These are phyloP conservation scores for Taeniopygia guttata DNA, from an alignment of 2,797 vertebrate species.

Conservation along the genomic window DNA sequence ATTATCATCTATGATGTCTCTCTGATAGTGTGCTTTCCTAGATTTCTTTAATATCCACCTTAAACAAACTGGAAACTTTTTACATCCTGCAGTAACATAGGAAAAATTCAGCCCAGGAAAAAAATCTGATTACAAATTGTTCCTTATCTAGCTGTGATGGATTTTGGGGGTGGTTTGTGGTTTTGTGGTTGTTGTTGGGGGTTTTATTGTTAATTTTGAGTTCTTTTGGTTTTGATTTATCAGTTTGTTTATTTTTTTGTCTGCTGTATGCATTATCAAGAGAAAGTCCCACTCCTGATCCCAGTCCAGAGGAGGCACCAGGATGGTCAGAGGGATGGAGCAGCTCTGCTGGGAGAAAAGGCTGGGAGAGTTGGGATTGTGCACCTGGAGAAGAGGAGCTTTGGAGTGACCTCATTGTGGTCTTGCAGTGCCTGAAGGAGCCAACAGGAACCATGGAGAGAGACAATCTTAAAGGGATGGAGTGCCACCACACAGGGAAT, in stretches of 20 bases:
- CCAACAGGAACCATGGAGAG: neutral
- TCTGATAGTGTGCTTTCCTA: neutral
- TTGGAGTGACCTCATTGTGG: fast-evolving
- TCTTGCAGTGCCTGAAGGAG: neutral
- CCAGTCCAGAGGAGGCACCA: neutral
- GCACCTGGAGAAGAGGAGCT: neutral
- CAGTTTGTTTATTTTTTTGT: neutral
- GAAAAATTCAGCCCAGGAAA: neutral
- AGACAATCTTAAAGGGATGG: fast-evolving
- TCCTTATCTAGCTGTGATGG: neutral
- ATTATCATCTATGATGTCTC: neutral
- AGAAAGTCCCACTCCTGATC: neutral
- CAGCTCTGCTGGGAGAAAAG: neutral
- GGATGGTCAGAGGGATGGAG: neutral
- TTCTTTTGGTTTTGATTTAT: neutral
- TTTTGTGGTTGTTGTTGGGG: neutral
- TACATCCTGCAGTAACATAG: neutral
- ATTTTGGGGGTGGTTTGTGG: neutral
- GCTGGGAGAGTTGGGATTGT: neutral
- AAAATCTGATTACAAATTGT: neutral
- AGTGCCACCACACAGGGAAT: fast-evolving
- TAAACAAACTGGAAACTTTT: neutral
- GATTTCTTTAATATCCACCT: neutral
- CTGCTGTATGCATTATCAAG: neutral
- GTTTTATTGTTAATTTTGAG: neutral